Conservation (phyloP, 2,888 invertebrate species). For the Mythimna pallens region DNA sequence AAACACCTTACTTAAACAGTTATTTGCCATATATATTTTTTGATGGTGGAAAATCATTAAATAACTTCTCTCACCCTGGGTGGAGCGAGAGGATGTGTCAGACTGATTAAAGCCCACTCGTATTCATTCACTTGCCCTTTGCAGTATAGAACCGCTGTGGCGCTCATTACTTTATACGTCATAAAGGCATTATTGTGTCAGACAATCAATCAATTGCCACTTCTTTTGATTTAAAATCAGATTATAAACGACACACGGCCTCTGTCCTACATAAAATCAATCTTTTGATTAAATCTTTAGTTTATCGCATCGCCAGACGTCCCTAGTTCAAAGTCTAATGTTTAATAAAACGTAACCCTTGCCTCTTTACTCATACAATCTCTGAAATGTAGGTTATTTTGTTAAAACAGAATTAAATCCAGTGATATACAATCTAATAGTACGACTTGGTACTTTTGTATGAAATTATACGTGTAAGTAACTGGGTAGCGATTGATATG, state of each 20-base stretch:
- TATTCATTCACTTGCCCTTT: no score
- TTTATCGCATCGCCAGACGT: conserved; percentile 41
- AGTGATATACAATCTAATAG: background rate
- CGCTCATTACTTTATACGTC: no score
- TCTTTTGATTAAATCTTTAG: conserved; percentile 61
- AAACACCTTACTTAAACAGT: no score
- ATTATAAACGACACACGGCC: conserved; percentile 27
- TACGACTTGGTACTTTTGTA: background rate
- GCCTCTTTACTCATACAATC: conserved; percentile 5
- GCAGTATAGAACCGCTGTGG: no score
- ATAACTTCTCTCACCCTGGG: no score
- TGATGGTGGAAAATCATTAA: no score
- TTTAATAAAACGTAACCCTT: conserved; percentile 49
- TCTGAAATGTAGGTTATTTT: conserved; percentile 11
- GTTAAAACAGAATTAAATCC: conserved; percentile 8
- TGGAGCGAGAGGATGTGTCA: no score
- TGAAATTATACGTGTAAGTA: background rate
- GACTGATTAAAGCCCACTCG: no score
- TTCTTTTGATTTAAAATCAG: conserved; percentile 21
- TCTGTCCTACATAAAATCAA: conserved; percentile 40
- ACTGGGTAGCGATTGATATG: background rate
- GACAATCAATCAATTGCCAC: conserved; percentile 19
- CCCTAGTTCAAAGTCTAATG: conserved; percentile 45
- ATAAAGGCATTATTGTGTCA: background rate
- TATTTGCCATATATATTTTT: no score